These are phyloP conservation scores for Takifugu rubripes DNA, from an alignment of 2,797 vertebrate species.

Conservation along the genomic window DNA sequence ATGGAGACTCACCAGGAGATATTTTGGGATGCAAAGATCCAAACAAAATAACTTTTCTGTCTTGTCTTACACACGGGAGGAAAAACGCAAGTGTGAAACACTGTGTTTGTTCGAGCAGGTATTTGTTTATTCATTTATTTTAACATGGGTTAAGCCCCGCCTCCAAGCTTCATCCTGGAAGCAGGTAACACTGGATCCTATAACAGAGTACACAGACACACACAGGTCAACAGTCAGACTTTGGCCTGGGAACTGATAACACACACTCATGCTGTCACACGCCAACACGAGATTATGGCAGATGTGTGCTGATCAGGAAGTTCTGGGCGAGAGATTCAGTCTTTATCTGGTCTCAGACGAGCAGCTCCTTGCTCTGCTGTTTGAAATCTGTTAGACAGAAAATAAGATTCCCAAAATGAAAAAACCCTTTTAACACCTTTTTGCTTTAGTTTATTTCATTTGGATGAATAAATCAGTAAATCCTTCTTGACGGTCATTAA, in stretches of 20 bases:
- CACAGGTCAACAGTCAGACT: slow-evolving; percentile 20
- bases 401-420: not conserved
- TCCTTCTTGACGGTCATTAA: no score
- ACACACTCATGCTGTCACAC: not conserved
- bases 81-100: not conserved
- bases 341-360: slow-evolving; percentile 31
- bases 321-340: not conserved
- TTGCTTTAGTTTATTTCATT: no score
- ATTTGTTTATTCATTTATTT: slow-evolving; percentile 28
- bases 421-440: no score
- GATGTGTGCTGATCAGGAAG: not conserved
- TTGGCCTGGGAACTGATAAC: slow-evolving; percentile 14
- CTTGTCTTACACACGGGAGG: slow-evolving; percentile 8
- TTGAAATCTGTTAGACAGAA: slow-evolving; percentile 20
- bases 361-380: slow-evolving; percentile 9
- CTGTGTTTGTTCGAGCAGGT: slow-evolving; percentile 13
- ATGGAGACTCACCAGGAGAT: slow-evolving; percentile 44
- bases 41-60: not conserved
- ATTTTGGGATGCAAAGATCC: slow-evolving; percentile 5
- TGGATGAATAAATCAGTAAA: no score
- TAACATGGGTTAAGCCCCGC: slow-evolving; percentile 38
- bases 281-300: not conserved
- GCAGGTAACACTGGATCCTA: slow-evolving; percentile 31
- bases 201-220: slow-evolving; percentile 22
- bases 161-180: slow-evolving; percentile 45